Conservation (phyloP, 2,888 invertebrate species). For the Petrophora chlorosata region DNA sequence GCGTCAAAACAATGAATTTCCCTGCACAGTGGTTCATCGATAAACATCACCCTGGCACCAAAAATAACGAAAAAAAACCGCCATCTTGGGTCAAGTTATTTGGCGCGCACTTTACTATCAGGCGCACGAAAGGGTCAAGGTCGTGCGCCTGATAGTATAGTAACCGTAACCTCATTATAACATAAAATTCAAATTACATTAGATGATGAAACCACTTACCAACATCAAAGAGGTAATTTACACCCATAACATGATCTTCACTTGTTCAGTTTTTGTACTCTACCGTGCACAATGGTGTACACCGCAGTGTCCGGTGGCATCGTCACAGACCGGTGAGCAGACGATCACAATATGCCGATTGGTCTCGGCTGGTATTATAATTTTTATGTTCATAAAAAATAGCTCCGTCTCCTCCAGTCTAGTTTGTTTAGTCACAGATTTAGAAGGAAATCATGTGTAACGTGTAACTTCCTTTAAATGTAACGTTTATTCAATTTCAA, state of each 20-base stretch:
- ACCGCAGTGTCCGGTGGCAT: conserved; percentile 68
- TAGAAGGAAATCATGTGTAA: neutral
- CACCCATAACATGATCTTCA: conserved; percentile 26
- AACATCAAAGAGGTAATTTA: conserved; percentile 16
- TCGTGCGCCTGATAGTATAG: too few species aligned
- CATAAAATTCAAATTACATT: too few species aligned
- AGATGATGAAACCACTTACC: conserved; percentile 11
- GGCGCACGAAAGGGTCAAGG: too few species aligned
- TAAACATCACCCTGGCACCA: too few species aligned
- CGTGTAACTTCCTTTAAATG: too few species aligned
- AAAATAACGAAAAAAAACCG: too few species aligned
- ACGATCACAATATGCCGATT: conserved; percentile 54
- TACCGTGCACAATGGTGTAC: conserved; percentile 15
- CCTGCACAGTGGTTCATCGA: too few species aligned
- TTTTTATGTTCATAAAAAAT: conserved; percentile 19
- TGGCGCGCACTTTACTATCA: too few species aligned
- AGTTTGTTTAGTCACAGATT: conserved; percentile 7
- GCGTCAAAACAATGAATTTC: too few species aligned
- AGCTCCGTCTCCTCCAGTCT: neutral
- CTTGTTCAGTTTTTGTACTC: conserved; percentile 19
- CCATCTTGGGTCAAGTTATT: too few species aligned
- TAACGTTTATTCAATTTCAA: too few species aligned
- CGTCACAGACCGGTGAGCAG: conserved; percentile 63
- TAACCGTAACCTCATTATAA: too few species aligned
- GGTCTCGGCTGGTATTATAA: conserved; percentile 33